Base-by-base conservation (phyloP, 2,888 invertebrate genomes). In the Cerastis leucographa region DNA sequence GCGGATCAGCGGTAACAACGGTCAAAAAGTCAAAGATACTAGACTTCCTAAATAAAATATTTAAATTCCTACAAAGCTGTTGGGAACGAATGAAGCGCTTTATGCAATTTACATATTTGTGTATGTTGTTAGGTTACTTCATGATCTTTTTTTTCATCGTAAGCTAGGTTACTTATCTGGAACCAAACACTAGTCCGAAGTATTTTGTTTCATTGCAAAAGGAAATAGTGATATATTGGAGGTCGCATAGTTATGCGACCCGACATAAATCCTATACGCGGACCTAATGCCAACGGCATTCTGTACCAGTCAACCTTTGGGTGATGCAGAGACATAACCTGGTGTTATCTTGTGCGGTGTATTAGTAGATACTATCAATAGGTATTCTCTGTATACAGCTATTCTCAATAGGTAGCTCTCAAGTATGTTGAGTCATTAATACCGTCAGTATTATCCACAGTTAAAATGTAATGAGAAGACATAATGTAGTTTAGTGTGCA, bases 241-340 rank as follows among this genome's bases (percentile, higher is more conserved):
- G 29, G 71, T 54, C 25, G 8, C 8, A 35, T 29, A 71, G 44
- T 78, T 29, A 51, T 78, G 42, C n/a, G 68, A 44, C 42, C 76
- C 22, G 22, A 61, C 14, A 44, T 78, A 79, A 77, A 77, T 62
- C 40, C 25, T 22, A 7, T 25, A 19, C 25, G n/a, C n/a, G n/a
- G n/a, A n/a, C n/a, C n/a, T n/a, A n/a, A n/a, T n/a, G n/a, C n/a
- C n/a, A n/a, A n/a, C n/a, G n/a, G n/a, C n/a, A n/a, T n/a, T n/a
- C n/a, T n/a, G n/a, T n/a, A n/a, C n/a, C n/a, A n/a, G n/a, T n/a
- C n/a, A n/a, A 35, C 35, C 35, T 35, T 35, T 35, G 35, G 35
- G 35, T 35, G 35, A 35, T 35, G 35, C 35, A 35, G 35, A 35
- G 35, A 35, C 35, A 35, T 35, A 35, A 35, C 35, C 2, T 35